These are phyloP conservation scores for Oscheius sp. DNA, from an alignment of 2,888 invertebrate species.

Conservation along the genomic window DNA sequence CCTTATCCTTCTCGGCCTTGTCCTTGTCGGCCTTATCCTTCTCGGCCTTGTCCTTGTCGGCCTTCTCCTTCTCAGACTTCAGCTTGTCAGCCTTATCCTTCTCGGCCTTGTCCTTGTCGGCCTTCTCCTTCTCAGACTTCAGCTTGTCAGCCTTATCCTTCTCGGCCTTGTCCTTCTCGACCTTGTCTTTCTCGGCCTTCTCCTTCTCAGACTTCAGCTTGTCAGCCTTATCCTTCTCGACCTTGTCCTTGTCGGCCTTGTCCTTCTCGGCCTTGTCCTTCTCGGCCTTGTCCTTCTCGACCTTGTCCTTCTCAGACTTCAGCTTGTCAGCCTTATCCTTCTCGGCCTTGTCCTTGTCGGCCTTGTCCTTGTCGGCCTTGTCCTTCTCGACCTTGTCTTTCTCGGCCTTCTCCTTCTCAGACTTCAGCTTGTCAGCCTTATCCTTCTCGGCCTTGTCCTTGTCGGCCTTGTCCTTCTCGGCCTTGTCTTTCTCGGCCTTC, in stretches of 20 bases:
- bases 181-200: neutral
- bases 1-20: slow-evolving; percentile 18
- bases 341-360: slow-evolving; percentile 1
- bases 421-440: slow-evolving; percentile 1
- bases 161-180: slow-evolving; percentile 11
- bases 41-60: slow-evolving; percentile 2
- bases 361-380: slow-evolving; percentile 11
- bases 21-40: slow-evolving; percentile 5
- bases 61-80: slow-evolving; percentile 2
- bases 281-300: slow-evolving; percentile 16
- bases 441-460: slow-evolving; percentile 8
- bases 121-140: neutral
- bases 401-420: slow-evolving; percentile 21
- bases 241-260: neutral
- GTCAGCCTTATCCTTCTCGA: slow-evolving; percentile 10
- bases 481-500: slow-evolving; percentile 18
- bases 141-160: slow-evolving; percentile 14
- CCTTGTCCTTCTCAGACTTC: slow-evolving; percentile 12
- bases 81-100: slow-evolving; percentile 15
- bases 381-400: neutral
- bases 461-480: slow-evolving; percentile 13
- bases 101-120: neutral
- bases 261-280: neutral
- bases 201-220: slow-evolving; percentile 9
- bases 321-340: neutral